Conservation (phyloP, 2,888 invertebrate genomes). For the Diaperis boleti region DNA sequence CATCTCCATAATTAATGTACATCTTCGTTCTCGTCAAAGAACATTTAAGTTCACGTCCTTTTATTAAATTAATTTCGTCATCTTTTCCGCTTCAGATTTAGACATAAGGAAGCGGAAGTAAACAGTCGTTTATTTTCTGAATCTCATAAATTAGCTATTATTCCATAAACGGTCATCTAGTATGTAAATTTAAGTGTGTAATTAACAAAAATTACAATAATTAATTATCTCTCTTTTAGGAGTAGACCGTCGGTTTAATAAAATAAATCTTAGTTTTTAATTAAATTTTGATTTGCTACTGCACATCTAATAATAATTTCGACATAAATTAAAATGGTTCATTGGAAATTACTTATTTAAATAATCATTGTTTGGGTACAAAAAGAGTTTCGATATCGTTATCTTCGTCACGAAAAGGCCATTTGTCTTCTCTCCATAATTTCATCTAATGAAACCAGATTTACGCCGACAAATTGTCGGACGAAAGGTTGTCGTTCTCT, state of each 20-base stretch:
- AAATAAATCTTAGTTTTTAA: slow-evolving; percentile 43
- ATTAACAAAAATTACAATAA: slow-evolving; percentile 39
- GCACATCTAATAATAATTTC: slow-evolving; percentile 34
- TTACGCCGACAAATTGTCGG: slow-evolving; percentile 44
- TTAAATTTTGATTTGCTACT: slow-evolving; percentile 45
- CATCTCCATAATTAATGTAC: not conserved
- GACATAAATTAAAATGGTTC: slow-evolving; percentile 39
- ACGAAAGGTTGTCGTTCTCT: not conserved
- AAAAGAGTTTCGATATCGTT: slow-evolving; percentile 45
- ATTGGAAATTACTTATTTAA: slow-evolving; percentile 43
- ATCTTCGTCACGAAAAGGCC: slow-evolving; percentile 53
- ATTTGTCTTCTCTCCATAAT: slow-evolving; percentile 53
- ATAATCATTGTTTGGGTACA: slow-evolving; percentile 42
- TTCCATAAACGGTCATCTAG: slow-evolving; percentile 13
- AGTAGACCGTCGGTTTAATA: slow-evolving; percentile 17
- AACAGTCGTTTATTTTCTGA: slow-evolving; percentile 1
- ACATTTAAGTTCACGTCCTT: not conserved
- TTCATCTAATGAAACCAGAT: slow-evolving; percentile 53
- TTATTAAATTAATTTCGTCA: not conserved
- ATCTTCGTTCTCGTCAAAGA: not conserved
- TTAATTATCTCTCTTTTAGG: slow-evolving; percentile 34
- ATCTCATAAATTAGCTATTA: slow-evolving; percentile 23
- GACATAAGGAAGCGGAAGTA: not conserved
- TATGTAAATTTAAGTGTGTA: slow-evolving; percentile 33
- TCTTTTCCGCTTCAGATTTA: not conserved